Evolutionary conservation across 2,797 vertebrate genomes (phyloP).

Genomic region (Enteromius trimaculatus): DNA sequence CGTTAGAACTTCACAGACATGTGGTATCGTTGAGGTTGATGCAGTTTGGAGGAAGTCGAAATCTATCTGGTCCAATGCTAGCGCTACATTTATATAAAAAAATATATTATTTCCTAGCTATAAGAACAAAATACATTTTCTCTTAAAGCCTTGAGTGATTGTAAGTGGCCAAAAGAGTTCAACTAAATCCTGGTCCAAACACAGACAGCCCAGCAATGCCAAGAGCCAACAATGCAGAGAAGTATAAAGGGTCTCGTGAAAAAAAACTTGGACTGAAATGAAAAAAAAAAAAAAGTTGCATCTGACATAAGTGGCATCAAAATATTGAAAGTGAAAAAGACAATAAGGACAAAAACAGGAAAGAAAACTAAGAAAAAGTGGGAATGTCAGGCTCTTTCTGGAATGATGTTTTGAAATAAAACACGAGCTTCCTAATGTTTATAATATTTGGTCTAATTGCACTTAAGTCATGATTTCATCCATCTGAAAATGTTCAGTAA

Average conservation of each 20-base stretch:
- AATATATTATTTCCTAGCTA: conserved; percentile 15
- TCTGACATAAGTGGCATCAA: conserved; percentile 4
- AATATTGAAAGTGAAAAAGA: neutral
- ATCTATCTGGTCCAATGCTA: conserved; percentile 20
- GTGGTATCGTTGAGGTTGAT: conserved; percentile 42
- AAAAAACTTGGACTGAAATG: neutral
- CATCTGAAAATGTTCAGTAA: conserved; percentile 63
- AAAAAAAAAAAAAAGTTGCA: neutral
- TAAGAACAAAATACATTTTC: conserved; percentile 23
- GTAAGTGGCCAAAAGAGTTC: neutral
- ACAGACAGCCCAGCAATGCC: neutral
- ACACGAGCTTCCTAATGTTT: conserved; percentile 54
- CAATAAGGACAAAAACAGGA: conserved; percentile 2
- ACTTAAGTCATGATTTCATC: conserved; percentile 74
- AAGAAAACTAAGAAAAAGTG: conserved; percentile 42
- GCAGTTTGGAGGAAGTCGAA: conserved; percentile 22
- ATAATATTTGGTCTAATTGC: conserved; percentile 79
- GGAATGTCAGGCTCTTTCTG: conserved; percentile 75
- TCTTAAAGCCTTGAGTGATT: conserved; percentile 36
- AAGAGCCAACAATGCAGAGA: conserved; percentile 11
- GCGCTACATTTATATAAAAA: conserved; percentile 28
- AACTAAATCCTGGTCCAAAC: conserved; percentile 37
- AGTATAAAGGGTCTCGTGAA: conserved; percentile 7
- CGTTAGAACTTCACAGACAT: conserved; percentile 20
- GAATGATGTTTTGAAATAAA: conserved; percentile 61